These are phyloP conservation scores for Anastatus disparis DNA, from an alignment of 1,140 invertebrate species.

Conservation along the genomic window DNA sequence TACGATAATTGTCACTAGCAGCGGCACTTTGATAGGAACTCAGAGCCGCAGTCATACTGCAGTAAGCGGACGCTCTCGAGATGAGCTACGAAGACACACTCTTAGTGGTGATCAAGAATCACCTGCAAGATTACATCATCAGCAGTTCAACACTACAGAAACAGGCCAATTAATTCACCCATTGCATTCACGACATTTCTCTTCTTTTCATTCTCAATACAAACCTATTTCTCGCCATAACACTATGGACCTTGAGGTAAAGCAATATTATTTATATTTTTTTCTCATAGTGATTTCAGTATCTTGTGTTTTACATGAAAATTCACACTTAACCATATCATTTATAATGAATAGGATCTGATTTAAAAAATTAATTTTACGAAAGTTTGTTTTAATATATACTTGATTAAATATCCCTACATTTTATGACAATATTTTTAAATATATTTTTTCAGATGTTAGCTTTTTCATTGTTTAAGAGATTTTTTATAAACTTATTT, in stretches of 20 bases:
- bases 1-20: conserved; percentile 50
- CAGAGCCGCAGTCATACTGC: conserved; percentile 64
- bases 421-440: too few relatives aligned
- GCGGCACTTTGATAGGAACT: conserved; percentile 54
- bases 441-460: too few relatives aligned
- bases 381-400: too few relatives aligned
- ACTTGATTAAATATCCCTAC: too few relatives aligned
- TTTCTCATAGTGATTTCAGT: too few relatives aligned
- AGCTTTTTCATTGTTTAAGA: too few relatives aligned
- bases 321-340: too few relatives aligned
- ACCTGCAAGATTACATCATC: conserved; percentile 57
- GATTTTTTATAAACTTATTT: too few relatives aligned
- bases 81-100: conserved; percentile 77
- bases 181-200: conserved; percentile 68
- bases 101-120: conserved; percentile 74
- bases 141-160: conserved; percentile 68
- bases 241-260: conserved; percentile 79
- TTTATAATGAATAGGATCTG: too few relatives aligned
- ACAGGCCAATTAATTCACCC: conserved; percentile 70
- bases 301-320: too few relatives aligned
- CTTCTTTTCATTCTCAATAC: conserved; percentile 68
- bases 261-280: too few relatives aligned
- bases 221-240: conserved; percentile 68
- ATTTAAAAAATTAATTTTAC: too few relatives aligned
- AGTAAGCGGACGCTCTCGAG: conserved; percentile 67